Base-by-base conservation (phyloP, 2,888 invertebrate species). In the Chrysina gloriosa region DNA sequence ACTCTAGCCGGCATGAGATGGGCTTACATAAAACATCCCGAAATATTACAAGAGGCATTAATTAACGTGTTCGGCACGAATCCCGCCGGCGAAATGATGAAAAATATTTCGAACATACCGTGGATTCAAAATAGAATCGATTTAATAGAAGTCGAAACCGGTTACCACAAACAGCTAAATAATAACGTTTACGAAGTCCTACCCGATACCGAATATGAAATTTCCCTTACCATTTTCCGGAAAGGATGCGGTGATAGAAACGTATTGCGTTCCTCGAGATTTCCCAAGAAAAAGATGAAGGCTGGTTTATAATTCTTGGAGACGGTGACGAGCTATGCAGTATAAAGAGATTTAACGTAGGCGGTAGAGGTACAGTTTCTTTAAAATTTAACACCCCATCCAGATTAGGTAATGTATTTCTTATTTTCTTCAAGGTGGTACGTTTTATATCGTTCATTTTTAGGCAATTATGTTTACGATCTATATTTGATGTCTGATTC, bases 231-330 rank as follows among this genome's bases (percentile, higher is more conserved):
- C 29, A 73, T 82, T 54, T 75, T 69, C 25, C 76, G 82, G 61
- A 76, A 77, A 11, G 80, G 80, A 19, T 75, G 77, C 1, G 74
- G 73, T 31, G 79, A 79, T 72, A 77, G 80, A 74, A 87, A 85
- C 76, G 87, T 87, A 75, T 93, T 92, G n/a, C 84, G 91, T 70
- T 91, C 95, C 69, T 93, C 95, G 0, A 89, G 90, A 70, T 98
- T 96, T 85, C 91, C 95, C 1, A 97, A 97, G 81, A 90, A 92
- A 98, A 98, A 84, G 95, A 94, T 79, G 98, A 98, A 81, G 95
- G 96, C 65, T 99, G 98, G 98, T 92, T 98, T 83, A 79, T 97
- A 1, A 88, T 96, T 0, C 84, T 98, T 5, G 97, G 97, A 1
- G 88, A 89, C 21, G 83, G 89, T 0, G 86, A 87, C 21, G 94